phyloP scores from a whole-genome alignment of 2,797 vertebrate genomes.

The Poeciliopsis presidionis region DNA sequence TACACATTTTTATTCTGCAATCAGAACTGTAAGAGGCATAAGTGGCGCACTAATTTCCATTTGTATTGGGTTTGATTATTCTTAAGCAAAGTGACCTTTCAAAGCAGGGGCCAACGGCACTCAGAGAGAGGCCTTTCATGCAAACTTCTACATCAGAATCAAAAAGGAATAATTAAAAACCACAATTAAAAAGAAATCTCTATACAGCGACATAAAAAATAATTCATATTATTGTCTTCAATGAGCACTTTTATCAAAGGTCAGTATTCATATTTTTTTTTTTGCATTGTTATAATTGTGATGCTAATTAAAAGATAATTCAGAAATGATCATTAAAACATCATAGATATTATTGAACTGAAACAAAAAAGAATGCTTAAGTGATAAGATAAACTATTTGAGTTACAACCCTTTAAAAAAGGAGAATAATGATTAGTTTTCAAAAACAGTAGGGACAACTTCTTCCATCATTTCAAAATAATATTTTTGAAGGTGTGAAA shows the following conservation, averaged over 20 bases:
- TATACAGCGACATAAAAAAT: neutral
- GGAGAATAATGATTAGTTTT: neutral
- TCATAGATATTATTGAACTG: neutral
- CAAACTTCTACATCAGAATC: neutral
- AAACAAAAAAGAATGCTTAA: neutral
- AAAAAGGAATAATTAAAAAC: neutral
- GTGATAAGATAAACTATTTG: neutral
- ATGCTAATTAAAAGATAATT: neutral
- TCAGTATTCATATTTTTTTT: neutral
- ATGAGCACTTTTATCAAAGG: neutral
- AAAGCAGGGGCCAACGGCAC: neutral
- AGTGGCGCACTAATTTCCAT: neutral
- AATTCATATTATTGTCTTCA: neutral
- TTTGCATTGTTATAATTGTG: neutral
- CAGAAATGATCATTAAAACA: neutral
- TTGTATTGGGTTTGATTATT: neutral
- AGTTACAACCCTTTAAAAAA: neutral
- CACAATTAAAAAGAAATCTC: neutral
- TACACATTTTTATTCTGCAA: constrained; percentile 1
- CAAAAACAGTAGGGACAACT: neutral
- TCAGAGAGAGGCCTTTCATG: neutral
- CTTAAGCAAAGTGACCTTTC: neutral
- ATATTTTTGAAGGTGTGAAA: neutral
- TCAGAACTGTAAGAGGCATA: neutral
- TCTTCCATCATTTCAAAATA: neutral